Conservation (phyloP, 2,888 invertebrate species). For the Xanthia togata region DNA sequence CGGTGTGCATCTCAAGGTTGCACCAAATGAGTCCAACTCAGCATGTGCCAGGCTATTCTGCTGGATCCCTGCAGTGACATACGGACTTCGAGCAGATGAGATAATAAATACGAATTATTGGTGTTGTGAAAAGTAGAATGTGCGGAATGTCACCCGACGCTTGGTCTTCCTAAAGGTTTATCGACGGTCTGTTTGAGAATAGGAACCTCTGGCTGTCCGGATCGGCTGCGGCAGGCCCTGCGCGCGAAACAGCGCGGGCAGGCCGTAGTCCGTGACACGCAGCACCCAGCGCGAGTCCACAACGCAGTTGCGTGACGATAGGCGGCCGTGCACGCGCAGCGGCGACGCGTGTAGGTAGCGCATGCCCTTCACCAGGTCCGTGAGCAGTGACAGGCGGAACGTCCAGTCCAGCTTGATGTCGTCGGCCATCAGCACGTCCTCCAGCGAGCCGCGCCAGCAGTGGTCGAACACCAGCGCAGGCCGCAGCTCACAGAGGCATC, state of each 20-base stretch:
- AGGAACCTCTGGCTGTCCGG: slow-evolving; percentile 92
- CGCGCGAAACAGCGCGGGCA: slow-evolving; percentile 93
- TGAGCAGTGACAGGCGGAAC: slow-evolving; percentile 97
- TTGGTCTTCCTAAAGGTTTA: too few relatives aligned
- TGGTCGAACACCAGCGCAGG: slow-evolving; percentile 96
- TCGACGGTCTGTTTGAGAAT: neutral
- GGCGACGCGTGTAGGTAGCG: slow-evolving; percentile 96
- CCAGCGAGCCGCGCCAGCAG: slow-evolving; percentile 96
- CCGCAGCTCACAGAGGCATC: slow-evolving; percentile 95
- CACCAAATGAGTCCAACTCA: too few relatives aligned
- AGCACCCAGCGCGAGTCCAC: slow-evolving; percentile 99
- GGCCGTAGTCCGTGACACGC: slow-evolving; percentile 97
- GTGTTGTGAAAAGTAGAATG: too few relatives aligned
- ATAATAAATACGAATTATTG: too few relatives aligned
- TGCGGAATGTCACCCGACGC: neutral
- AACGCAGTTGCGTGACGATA: slow-evolving; percentile 97
- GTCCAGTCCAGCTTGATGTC: slow-evolving; percentile 98
- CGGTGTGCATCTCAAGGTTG: too few relatives aligned
- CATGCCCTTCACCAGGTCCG: slow-evolving; percentile 98
- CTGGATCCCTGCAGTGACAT: too few relatives aligned
- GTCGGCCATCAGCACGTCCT: slow-evolving; percentile 96
- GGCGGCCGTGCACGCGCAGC: slow-evolving; percentile 95
- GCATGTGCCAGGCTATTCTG: too few relatives aligned
- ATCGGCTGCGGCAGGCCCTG: slow-evolving; percentile 92
- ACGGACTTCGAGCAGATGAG: too few relatives aligned